Percentiles rank a stretch among this genome's conserved stretches.
These are phyloP conservation scores for Lanius ludovicianus DNA, from an alignment of 2,113 vertebrate genomes.

Conservation along the genomic window DNA sequence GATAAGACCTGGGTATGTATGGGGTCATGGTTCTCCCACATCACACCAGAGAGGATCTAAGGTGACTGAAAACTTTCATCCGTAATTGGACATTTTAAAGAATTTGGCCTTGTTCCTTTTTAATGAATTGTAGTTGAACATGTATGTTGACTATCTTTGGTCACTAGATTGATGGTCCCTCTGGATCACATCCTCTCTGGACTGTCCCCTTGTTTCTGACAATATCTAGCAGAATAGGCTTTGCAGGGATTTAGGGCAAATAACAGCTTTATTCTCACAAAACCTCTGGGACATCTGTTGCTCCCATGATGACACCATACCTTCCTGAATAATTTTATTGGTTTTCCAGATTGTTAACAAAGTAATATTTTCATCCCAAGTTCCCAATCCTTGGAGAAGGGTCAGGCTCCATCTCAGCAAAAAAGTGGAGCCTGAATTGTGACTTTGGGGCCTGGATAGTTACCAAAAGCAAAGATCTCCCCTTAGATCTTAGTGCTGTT, in stretches of 20 bases:
- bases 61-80: neutral
- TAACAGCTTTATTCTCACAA: neutral
- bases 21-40: neutral
- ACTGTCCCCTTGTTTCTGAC: neutral
- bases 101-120: neutral
- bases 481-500: neutral
- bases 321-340: neutral
- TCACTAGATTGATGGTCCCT: neutral
- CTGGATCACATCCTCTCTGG: neutral
- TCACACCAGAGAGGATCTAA: accelerated
- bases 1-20: neutral
- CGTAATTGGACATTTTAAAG: neutral
- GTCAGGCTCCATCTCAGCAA: neutral
- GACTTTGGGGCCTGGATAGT: neutral
- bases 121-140: neutral
- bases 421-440: neutral
- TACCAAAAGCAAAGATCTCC: neutral
- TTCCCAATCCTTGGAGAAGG: neutral
- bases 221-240: neutral
- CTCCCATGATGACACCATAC: neutral
- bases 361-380: neutral
- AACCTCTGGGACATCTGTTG: neutral
- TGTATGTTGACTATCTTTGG: neutral
- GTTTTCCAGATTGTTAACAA: neutral
- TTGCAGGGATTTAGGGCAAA: neutral